Percentiles rank a stretch among this genome's conserved stretches.
These are phyloP conservation scores for Musca vetustissima DNA, from an alignment of 1,140 invertebrate genomes.

Conservation along the genomic window DNA sequence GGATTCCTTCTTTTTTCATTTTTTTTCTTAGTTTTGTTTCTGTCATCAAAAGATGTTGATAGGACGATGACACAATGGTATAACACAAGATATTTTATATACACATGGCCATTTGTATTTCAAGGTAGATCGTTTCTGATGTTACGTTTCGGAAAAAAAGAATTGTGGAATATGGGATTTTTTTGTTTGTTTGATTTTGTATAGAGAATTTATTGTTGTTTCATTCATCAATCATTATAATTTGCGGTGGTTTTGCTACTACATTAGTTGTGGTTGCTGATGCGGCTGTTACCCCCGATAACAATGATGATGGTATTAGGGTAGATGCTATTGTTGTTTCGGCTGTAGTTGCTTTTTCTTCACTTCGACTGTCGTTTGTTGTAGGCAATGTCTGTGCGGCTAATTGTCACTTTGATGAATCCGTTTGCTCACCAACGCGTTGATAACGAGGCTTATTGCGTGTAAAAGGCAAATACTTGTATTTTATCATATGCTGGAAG, in stretches of 20 bases:
- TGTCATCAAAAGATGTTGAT: too few relatives aligned
- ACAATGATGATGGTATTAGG: slow-evolving; percentile 24
- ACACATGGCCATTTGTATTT: too few relatives aligned
- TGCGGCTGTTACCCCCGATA: slow-evolving; percentile 26
- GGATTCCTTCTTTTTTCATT: not conserved
- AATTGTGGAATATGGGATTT: too few relatives aligned
- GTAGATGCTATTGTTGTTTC: slow-evolving; percentile 25
- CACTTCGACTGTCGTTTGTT: slow-evolving; percentile 36
- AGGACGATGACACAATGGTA: too few relatives aligned
- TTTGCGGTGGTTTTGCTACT: slow-evolving; percentile 53
- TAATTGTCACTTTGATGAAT: slow-evolving; percentile 57
- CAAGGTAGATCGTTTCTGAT: too few relatives aligned
- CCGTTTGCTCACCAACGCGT: slow-evolving; percentile 59
- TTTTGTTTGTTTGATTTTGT: slow-evolving; percentile 14
- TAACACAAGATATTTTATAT: too few relatives aligned
- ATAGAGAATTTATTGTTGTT: slow-evolving; percentile 24
- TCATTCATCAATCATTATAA: slow-evolving; percentile 51
- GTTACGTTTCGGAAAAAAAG: too few relatives aligned
- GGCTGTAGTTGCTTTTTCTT: slow-evolving; percentile 9
- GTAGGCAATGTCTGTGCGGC: slow-evolving; percentile 54
- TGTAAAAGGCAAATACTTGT: slow-evolving; percentile 97
- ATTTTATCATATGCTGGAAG: slow-evolving; percentile 99
- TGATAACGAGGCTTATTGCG: slow-evolving; percentile 95
- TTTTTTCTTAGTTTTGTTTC: not conserved
- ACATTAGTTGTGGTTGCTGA: slow-evolving; percentile 28